Evolutionary conservation across 1,140 invertebrate genomes (phyloP).

Genomic region (Eupeodes corollae): DNA sequence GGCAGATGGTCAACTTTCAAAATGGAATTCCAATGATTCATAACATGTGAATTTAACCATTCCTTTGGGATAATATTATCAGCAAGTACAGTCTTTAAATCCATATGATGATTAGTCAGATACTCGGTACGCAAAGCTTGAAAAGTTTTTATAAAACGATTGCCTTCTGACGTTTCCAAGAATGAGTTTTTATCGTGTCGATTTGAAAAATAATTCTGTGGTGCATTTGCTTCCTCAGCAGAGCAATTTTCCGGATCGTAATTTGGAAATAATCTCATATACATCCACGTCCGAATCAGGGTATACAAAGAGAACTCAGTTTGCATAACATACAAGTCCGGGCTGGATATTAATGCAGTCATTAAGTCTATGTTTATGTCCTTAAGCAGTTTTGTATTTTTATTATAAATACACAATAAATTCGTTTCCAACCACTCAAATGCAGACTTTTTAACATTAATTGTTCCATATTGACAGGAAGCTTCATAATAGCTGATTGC

Average conservation of each 20-base stretch:
- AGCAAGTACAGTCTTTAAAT: slow-evolving; percentile 53
- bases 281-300: slow-evolving; percentile 58
- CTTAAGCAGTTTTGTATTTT: slow-evolving; percentile 44
- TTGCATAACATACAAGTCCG: slow-evolving; percentile 63
- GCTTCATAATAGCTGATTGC: slow-evolving; percentile 59
- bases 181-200: slow-evolving; percentile 44
- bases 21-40: slow-evolving; percentile 59
- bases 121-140: slow-evolving; percentile 55
- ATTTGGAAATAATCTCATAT: slow-evolving; percentile 37
- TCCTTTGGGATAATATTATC: slow-evolving; percentile 60
- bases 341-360: slow-evolving; percentile 50
- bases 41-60: slow-evolving; percentile 54
- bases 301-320: slow-evolving; percentile 73
- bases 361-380: slow-evolving; percentile 55
- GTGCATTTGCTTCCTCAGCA: slow-evolving; percentile 14
- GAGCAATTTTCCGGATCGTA: slow-evolving; percentile 27
- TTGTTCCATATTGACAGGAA: slow-evolving; percentile 54
- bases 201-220: slow-evolving; percentile 19
- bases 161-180: slow-evolving; percentile 48
- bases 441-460: slow-evolving; percentile 48
- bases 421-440: slow-evolving; percentile 62
- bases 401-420: slow-evolving; percentile 48
- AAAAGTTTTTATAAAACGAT: slow-evolving; percentile 48
- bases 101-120: slow-evolving; percentile 57
- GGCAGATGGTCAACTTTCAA: slow-evolving; percentile 56